These are phyloP conservation scores for Labia minor DNA, from an alignment of 2,888 invertebrate genomes.

Conservation along the genomic window DNA sequence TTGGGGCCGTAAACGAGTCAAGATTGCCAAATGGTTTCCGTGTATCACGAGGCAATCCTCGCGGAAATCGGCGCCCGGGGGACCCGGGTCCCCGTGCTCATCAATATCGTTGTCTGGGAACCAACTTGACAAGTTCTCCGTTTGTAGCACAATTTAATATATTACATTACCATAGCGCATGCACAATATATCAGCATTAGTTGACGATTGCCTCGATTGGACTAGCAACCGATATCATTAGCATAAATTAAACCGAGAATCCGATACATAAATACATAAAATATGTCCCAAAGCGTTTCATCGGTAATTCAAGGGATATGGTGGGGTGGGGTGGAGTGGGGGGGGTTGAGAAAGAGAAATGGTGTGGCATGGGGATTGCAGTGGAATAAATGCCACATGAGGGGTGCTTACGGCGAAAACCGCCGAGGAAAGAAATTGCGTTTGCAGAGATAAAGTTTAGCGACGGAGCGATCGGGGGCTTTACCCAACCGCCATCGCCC, in stretches of 20 bases:
- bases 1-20: not conserved
- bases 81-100: not conserved
- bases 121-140: not conserved
- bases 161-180: slow-evolving; percentile 13
- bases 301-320: not conserved
- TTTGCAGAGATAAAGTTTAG: slow-evolving; percentile 13
- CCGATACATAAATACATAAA: slow-evolving; percentile 13
- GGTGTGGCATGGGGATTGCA: not conserved
- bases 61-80: not conserved
- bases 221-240: not conserved
- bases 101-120: not conserved
- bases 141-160: slow-evolving; percentile 13
- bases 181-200: slow-evolving; percentile 13
- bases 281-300: not conserved
- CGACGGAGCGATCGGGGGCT: not conserved
- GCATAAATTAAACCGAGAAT: slow-evolving; percentile 6
- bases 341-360: not conserved
- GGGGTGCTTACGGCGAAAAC: not conserved
- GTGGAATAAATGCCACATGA: not conserved
- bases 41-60: not conserved
- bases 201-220: not conserved
- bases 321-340: too few relatives aligned
- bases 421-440: not conserved
- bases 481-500: slow-evolving; percentile 7
- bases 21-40: not conserved